Conservation (phyloP, 2,888 invertebrate genomes). For the Spisula solida region DNA sequence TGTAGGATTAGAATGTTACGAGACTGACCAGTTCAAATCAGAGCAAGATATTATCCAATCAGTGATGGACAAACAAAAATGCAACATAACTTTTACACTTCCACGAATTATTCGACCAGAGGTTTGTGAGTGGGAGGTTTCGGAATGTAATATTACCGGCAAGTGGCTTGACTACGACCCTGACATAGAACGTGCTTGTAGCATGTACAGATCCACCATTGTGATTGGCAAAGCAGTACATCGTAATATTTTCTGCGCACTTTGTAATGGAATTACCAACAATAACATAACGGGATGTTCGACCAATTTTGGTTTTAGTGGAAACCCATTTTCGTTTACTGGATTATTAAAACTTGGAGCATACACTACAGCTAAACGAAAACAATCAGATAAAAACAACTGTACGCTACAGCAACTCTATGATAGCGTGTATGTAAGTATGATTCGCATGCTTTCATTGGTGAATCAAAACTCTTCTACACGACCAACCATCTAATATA, state of each 20-base stretch:
- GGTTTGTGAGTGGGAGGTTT: not conserved
- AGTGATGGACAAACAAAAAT: not conserved
- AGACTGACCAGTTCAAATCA: not conserved
- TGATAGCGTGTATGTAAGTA: conserved; percentile 22
- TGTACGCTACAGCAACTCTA: conserved; percentile 13
- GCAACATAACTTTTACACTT: not conserved
- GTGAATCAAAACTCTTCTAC: not conserved
- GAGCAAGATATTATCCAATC: not conserved
- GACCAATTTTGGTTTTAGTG: not conserved
- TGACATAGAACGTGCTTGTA: conserved; percentile 24
- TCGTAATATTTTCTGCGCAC: conserved; percentile 43
- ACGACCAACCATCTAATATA: not conserved
- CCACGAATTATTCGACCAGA: not conserved
- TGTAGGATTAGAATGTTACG: not conserved
- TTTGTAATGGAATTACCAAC: conserved; percentile 33
- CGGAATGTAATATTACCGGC: conserved; percentile 30
- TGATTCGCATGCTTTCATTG: not conserved
- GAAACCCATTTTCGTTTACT: conserved; percentile 23
- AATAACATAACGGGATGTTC: not conserved
- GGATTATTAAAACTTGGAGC: conserved; percentile 23
- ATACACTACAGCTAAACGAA: not conserved
- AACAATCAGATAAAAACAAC: not conserved
- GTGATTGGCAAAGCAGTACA: not conserved
- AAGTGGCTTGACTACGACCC: conserved; percentile 21
- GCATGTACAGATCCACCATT: conserved; percentile 2